Percentiles rank a stretch among this genome's conserved stretches.
Conservation (phyloP, 1,140 invertebrate species). For the Drosophila suzukii region DNA sequence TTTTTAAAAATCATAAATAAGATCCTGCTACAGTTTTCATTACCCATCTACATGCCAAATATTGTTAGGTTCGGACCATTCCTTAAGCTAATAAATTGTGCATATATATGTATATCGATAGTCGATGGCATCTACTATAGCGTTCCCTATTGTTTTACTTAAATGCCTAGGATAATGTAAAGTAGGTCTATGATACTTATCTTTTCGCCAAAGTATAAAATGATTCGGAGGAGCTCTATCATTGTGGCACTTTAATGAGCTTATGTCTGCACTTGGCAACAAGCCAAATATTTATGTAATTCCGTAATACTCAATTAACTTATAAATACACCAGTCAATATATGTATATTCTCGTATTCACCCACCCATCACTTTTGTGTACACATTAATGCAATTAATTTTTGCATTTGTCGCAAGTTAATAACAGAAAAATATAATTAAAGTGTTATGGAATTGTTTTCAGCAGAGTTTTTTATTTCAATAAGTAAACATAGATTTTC, state of each 20-base stretch:
- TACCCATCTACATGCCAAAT: too few species aligned
- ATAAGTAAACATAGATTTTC: conserved; percentile 5
- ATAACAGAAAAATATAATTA: conserved; percentile 64
- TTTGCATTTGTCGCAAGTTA: conserved; percentile 56
- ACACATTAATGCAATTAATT: conserved; percentile 72
- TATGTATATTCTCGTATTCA: conserved; percentile 1
- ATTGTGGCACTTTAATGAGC: conserved; percentile 51
- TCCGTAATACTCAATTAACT: conserved; percentile 65
- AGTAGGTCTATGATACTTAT: background rate
- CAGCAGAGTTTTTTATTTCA: conserved; percentile 25
- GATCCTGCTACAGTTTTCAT: too few species aligned
- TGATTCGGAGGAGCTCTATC: conserved; percentile 15
- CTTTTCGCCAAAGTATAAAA: conserved; percentile 6
- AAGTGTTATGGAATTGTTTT: conserved; percentile 41
- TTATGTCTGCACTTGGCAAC: conserved; percentile 33
- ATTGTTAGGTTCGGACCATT: too few species aligned
- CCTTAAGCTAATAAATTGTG: too few species aligned
- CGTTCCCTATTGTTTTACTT: too few species aligned
- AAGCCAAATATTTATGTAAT: conserved; percentile 68
- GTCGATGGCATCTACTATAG: too few species aligned
- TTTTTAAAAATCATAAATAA: too few species aligned
- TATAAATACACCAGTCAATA: conserved; percentile 41
- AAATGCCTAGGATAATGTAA: too few species aligned
- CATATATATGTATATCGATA: too few species aligned
- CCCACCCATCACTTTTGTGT: conserved; percentile 8